phyloP scores from a whole-genome alignment of 1,140 invertebrate genomes.

The Copidosoma floridanum region DNA sequence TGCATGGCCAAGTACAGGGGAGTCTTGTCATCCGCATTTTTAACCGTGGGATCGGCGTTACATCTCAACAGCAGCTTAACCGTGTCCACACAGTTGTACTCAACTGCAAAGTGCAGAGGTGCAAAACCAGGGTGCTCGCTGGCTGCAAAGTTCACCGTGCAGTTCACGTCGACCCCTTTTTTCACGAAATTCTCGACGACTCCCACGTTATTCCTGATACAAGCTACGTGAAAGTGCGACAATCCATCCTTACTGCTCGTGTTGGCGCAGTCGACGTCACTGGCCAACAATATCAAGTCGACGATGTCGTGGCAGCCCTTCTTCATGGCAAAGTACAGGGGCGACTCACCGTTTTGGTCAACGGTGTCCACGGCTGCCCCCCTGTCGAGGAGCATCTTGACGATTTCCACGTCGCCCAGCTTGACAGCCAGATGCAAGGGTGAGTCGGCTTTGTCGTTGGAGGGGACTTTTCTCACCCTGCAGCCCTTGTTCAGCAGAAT shows the following conservation, averaged over 20 bases:
- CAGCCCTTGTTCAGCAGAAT: constrained; percentile 16
- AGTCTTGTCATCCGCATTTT: constrained; percentile 6
- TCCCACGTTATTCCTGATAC: constrained; percentile 4
- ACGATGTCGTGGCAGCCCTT: not conserved
- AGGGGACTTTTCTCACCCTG: constrained; percentile 3
- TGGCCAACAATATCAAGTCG: constrained; percentile 8
- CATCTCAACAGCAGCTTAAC: constrained; percentile 6
- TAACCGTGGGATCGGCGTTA: constrained; percentile 1
- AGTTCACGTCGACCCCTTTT: constrained; percentile 6
- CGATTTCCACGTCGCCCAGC: constrained; percentile 5
- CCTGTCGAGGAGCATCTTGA: constrained; percentile 1
- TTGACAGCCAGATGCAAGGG: constrained; percentile 20
- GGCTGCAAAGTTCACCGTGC: not conserved
- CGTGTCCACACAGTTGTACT: not conserved
- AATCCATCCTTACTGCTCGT: not conserved
- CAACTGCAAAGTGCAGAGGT: constrained; percentile 24
- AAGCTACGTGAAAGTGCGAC: constrained; percentile 22
- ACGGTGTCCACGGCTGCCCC: not conserved
- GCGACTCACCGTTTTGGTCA: constrained; percentile 14
- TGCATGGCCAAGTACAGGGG: constrained; percentile 8
- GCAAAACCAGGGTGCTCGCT: constrained; percentile 12
- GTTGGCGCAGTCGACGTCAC: not conserved
- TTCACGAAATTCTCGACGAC: constrained; percentile 9
- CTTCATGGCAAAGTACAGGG: constrained; percentile 4
- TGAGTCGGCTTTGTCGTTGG: constrained; percentile 2